Evolutionary conservation across 2,888 invertebrate genomes (phyloP).

Genomic region (Dorcus parallelipipedus): DNA sequence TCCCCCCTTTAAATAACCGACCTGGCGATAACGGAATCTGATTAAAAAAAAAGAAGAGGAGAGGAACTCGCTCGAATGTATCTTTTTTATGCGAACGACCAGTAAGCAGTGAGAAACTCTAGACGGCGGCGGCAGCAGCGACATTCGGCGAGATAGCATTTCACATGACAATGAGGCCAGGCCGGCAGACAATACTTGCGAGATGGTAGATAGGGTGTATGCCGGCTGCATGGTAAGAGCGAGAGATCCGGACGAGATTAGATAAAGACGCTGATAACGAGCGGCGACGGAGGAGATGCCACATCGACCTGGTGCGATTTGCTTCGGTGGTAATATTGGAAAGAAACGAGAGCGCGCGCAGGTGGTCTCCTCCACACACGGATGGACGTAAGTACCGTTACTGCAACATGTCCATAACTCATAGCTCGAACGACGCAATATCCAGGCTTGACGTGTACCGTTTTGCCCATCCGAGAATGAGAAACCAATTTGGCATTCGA

Average conservation of each 20-base stretch:
- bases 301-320: not conserved
- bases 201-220: constrained; percentile 22
- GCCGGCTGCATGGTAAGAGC: constrained; percentile 24
- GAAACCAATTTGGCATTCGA: no score
- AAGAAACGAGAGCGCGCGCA: not conserved
- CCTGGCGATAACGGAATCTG: no score
- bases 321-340: not conserved
- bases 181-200: constrained; percentile 22
- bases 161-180: constrained; percentile 26
- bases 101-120: constrained; percentile 13
- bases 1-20: no score
- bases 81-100: constrained; percentile 8
- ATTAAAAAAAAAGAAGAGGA: no score
- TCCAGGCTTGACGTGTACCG: no score
- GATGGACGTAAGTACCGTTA: no score
- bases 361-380: not conserved
- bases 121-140: constrained; percentile 3
- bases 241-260: constrained; percentile 12
- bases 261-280: constrained; percentile 6
- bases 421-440: no score
- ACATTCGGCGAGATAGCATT: constrained; percentile 9
- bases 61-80: no score
- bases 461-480: no score
- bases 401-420: no score
- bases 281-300: not conserved